phyloP scores from a whole-genome alignment of 2,888 invertebrate species.

The Cacoxenus indagator region DNA sequence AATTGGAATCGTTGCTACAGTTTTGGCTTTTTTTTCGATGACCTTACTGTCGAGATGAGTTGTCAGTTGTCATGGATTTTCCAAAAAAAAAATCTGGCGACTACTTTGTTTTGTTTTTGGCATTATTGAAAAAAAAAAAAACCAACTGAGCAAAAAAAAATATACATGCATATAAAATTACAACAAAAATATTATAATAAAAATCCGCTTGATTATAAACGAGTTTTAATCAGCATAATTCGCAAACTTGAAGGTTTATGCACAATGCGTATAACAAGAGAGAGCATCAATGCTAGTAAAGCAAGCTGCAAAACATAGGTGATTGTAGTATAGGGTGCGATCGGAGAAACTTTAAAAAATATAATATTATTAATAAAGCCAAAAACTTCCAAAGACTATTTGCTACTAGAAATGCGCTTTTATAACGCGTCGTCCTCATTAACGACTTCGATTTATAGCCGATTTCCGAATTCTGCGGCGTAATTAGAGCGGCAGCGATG shows the following conservation, averaged over 20 bases:
- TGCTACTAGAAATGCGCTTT: no score
- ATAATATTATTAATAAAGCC: no score
- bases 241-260: no score
- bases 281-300: no score
- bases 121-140: neutral
- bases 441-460: neutral
- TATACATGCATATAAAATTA: neutral
- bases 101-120: neutral
- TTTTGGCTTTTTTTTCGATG: neutral
- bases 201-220: no score
- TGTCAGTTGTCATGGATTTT: slow-evolving; percentile 20
- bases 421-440: neutral
- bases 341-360: no score
- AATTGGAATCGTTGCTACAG: neutral
- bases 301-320: no score
- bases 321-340: no score
- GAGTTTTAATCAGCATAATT: no score
- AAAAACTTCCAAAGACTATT: no score
- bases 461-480: slow-evolving; percentile 45
- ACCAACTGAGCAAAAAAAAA: neutral
- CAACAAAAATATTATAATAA: neutral
- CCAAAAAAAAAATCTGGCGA: neutral
- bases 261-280: no score
- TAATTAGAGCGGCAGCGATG: slow-evolving; percentile 44
- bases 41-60: slow-evolving; percentile 12